Conservation (phyloP, 2,113 vertebrate genomes). For the Melierax canorus region DNA sequence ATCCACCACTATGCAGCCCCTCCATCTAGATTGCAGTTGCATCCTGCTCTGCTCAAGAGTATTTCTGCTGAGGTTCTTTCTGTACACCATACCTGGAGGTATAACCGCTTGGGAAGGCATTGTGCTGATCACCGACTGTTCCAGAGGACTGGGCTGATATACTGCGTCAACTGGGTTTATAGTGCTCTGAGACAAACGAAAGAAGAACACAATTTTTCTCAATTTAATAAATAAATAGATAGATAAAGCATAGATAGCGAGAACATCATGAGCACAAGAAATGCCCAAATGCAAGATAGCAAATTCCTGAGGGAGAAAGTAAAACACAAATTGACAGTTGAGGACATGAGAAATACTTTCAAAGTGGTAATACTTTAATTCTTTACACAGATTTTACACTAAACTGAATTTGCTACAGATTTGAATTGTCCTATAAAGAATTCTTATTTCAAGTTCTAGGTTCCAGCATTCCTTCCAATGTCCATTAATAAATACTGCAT, state of each 20-base stretch:
- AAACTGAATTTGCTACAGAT: not conserved
- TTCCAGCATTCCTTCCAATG: not conserved
- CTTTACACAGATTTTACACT: not conserved
- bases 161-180: constrained; percentile 98
- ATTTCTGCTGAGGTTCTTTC: not conserved
- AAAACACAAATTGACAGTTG: constrained; percentile 39
- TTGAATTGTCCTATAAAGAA: not conserved
- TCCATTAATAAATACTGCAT: not conserved
- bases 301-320: constrained; percentile 38
- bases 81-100: constrained; percentile 81
- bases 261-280: constrained; percentile 1
- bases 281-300: constrained; percentile 2
- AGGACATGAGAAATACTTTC: constrained; percentile 23
- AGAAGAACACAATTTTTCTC: constrained; percentile 9
- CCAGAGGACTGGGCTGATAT: constrained; percentile 88
- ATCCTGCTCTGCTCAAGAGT: not conserved
- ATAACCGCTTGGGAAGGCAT: constrained; percentile 96
- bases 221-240: not conserved
- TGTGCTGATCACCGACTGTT: constrained; percentile 80
- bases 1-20: not conserved
- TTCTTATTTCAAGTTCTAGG: not conserved
- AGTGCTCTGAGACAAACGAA: constrained; percentile 84
- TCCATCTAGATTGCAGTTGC: rapidly evolving
- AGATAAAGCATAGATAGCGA: not conserved
- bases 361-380: not conserved